These are phyloP conservation scores for Serranus cabrilla DNA, from an alignment of 2,797 vertebrate genomes.

Conservation along the genomic window DNA sequence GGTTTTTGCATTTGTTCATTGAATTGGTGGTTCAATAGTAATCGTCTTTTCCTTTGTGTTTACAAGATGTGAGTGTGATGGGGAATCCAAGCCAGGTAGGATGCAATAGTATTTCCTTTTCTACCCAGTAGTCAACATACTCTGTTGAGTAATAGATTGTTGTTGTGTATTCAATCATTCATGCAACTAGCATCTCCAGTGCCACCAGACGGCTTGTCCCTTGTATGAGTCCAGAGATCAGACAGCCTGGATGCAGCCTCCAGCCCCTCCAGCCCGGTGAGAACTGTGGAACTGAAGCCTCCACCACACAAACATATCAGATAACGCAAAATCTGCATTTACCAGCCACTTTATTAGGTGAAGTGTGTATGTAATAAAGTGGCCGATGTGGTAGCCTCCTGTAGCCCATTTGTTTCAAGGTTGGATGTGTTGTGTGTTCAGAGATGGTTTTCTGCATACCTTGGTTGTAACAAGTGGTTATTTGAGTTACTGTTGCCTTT, in stretches of 20 bases:
- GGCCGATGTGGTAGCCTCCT: too few species aligned
- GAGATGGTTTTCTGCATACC: too few species aligned
- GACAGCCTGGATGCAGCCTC: constrained; percentile 37
- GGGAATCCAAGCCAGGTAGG: constrained; percentile 48
- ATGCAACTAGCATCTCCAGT: background rate
- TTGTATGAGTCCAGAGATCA: constrained; percentile 37
- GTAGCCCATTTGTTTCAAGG: too few species aligned
- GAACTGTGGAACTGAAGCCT: constrained; percentile 13
- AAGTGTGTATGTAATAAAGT: too few species aligned
- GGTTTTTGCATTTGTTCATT: background rate
- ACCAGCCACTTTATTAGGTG: too few species aligned
- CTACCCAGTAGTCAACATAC: background rate
- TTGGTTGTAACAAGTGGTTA: too few species aligned
- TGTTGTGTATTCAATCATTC: background rate
- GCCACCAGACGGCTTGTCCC: constrained; percentile 51
- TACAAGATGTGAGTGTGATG: constrained; percentile 23
- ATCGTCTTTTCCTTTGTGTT: constrained; percentile 30
- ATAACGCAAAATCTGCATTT: background rate
- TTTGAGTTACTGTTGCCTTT: too few species aligned
- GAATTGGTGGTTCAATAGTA: background rate
- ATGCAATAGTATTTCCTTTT: background rate
- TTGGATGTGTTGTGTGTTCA: too few species aligned
- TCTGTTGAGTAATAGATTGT: background rate
- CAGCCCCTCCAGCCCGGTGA: constrained; percentile 58
- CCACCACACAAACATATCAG: background rate